Conservation (phyloP, 2,888 invertebrate species). For the Proisotoma minuta region DNA sequence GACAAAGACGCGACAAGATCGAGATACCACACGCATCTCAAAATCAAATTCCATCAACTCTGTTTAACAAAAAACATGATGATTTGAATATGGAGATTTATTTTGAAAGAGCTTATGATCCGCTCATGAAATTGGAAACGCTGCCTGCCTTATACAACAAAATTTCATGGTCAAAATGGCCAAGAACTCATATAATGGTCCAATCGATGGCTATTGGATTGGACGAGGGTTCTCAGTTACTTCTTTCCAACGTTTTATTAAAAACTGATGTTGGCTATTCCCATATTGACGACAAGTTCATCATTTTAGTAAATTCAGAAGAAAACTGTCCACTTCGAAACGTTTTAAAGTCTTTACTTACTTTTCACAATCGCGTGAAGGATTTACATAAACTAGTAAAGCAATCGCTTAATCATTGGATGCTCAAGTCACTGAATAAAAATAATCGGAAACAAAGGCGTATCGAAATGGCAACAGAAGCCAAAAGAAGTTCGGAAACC, state of each 20-base stretch:
- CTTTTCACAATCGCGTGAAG: constrained; percentile 19
- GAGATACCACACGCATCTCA: background rate
- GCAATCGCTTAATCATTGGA: constrained; percentile 22
- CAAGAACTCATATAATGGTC: constrained; percentile 12
- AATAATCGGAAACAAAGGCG: background rate
- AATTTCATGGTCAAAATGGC: constrained; percentile 15
- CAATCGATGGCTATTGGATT: background rate
- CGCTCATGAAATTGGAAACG: background rate
- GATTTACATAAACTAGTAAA: constrained; percentile 26
- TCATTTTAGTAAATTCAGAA: background rate
- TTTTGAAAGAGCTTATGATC: constrained; percentile 1
- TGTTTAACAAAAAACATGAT: background rate
- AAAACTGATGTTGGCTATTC: background rate
- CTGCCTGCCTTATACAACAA: constrained; percentile 11
- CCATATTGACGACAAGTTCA: background rate
- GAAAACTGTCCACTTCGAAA: background rate
- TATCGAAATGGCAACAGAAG: background rate
- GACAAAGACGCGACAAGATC: background rate
- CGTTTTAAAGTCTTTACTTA: constrained; percentile 8
- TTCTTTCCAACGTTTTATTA: background rate
- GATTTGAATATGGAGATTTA: background rate
- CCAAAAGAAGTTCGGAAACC: background rate
- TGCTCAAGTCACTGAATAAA: background rate
- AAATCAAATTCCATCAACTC: background rate
- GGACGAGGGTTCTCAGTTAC: background rate